Evolutionary conservation across 2,113 vertebrate species (phyloP).

Genomic region (Emydura subglobosa): DNA sequence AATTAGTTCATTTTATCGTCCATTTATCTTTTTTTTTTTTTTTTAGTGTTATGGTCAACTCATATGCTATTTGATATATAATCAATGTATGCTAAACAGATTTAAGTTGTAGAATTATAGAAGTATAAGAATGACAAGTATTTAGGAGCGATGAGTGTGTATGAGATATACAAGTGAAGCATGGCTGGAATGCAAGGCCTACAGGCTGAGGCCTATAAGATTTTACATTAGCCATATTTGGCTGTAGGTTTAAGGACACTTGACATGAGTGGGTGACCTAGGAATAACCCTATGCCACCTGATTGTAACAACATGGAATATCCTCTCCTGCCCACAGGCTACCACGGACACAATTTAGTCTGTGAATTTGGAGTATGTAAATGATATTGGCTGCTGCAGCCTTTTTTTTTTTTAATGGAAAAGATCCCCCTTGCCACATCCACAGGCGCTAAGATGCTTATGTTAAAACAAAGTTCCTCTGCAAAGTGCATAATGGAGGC

Average conservation of each 20-base stretch:
- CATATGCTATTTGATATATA: not conserved
- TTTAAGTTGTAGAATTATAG: not conserved
- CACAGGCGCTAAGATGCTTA: not conserved
- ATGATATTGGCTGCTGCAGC: not conserved
- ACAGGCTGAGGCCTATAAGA: too few relatives aligned
- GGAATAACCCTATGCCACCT: too few relatives aligned
- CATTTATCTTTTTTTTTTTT: not conserved
- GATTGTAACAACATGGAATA: too few relatives aligned
- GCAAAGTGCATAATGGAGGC: not conserved
- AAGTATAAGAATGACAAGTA: not conserved
- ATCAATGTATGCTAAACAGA: not conserved
- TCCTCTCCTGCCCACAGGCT: too few relatives aligned
- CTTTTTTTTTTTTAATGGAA: not conserved
- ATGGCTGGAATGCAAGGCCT: too few relatives aligned
- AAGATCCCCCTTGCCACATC: not conserved
- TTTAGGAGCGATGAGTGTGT: not conserved
- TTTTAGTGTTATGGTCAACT: not conserved
- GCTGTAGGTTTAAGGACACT: not conserved
- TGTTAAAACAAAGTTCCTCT: not conserved
- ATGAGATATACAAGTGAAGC: too few relatives aligned
- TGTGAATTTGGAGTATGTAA: conserved; percentile 27
- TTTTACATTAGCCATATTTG: not conserved
- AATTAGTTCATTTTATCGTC: not conserved
- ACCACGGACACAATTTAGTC: not conserved
- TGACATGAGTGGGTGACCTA: too few relatives aligned